Evolutionary conservation across 92 coral and sea anemone species (phyloP), one percentile per base, ranked within the genome.

Genomic region (Bergia sp.): DNA sequence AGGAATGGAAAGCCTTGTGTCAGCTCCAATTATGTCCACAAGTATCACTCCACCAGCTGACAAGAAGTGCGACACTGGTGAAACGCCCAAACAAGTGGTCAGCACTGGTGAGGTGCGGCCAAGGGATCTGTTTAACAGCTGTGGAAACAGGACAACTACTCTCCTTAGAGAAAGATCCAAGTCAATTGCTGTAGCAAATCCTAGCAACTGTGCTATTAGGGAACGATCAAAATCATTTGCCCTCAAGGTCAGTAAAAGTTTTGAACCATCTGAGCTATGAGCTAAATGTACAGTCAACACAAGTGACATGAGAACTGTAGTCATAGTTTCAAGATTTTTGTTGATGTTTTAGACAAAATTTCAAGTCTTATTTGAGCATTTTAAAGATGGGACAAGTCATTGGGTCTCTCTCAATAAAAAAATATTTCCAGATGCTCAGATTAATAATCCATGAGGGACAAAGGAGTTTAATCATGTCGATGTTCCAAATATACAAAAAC

Each of bases 191-290:
- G 88, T 91, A 0, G 95, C 91, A 50, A 94, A 89, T 76, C 91
- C 95, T 4, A 89, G 92, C 85, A 91, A 40, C 20, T 72, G 77
- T 42, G 87, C 88, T 6, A 50, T 79, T 20, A 95, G 96, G 86
- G 92, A 94, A 77, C 93, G 98, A 40, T 97, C 99, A 10, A 97
- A 95, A 87, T 97, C 99, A 13, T 93, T 97, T 89, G 96, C 99
- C 37, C 91, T 95, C 36, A 97, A 97, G 98, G 99, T 97, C 89
- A 23, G 61, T 41, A 36, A 9, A 82, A 44, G 38, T 49, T 29
- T 11, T 12, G 53, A 47, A 12, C 18, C 58, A 53, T 53, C 58
- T 53, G 58, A 53, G 58, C 13, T 3, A 53, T 53, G 58, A 53
- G 15, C 57, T 50, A 50, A 11, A 50, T 50, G 57, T 50, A 29